These are phyloP conservation scores for Anthophora plumipes DNA, from an alignment of 2,888 invertebrate genomes.

Conservation along the genomic window DNA sequence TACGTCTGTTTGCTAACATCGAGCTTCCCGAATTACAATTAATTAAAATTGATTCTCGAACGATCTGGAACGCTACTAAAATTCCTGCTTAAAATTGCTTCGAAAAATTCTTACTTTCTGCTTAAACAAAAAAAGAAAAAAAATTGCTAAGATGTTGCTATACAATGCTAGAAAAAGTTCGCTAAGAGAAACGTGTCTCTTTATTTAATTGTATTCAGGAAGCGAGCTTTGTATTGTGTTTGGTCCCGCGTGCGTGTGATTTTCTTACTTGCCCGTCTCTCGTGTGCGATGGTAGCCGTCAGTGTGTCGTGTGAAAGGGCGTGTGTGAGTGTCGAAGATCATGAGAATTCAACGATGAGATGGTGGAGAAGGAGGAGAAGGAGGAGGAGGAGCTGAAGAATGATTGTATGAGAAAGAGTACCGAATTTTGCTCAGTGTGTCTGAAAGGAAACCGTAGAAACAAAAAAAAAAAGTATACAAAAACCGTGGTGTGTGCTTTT, in stretches of 20 bases:
- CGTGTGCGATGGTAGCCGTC: slow-evolving; percentile 68
- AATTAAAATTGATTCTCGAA: not conserved
- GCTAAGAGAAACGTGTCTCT: too few species aligned
- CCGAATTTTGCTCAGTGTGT: slow-evolving; percentile 20
- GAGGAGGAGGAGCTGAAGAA: slow-evolving; percentile 57
- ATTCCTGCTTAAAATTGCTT: too few species aligned
- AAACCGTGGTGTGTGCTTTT: slow-evolving; percentile 78
- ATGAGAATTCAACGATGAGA: slow-evolving; percentile 46
- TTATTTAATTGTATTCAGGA: slow-evolving; percentile 49
- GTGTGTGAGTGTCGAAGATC: slow-evolving; percentile 63
- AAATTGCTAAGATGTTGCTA: not conserved
- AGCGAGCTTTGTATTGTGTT: slow-evolving; percentile 62
- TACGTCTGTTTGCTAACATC: slow-evolving; percentile 47
- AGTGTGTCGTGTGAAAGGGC: slow-evolving; percentile 64
- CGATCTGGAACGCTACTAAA: too few species aligned
- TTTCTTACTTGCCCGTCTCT: slow-evolving; percentile 65
- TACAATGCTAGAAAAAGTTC: too few species aligned
- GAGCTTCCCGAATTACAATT: slow-evolving; percentile 61
- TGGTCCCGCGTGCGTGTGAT: slow-evolving; percentile 63
- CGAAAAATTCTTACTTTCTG: too few species aligned
- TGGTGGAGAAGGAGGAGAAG: slow-evolving; percentile 15
- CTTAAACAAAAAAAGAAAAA: not conserved
- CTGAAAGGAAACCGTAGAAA: slow-evolving; percentile 68
- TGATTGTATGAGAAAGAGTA: slow-evolving; percentile 27
- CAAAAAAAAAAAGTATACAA: too few species aligned